Conservation (phyloP, 2,888 invertebrate genomes). For the Byasa hedistus region DNA sequence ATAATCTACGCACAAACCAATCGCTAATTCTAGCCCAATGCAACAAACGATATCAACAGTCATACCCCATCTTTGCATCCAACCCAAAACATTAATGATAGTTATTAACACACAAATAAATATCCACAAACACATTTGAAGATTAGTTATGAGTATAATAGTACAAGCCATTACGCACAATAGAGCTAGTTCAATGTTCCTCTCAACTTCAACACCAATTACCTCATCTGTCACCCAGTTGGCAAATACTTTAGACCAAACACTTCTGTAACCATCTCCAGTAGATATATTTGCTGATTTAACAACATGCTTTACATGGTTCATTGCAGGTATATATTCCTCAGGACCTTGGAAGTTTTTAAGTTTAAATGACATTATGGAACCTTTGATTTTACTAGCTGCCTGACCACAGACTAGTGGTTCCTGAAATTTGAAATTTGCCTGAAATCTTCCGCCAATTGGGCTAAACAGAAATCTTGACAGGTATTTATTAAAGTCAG, state of each 20-base stretch:
- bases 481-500: constrained; percentile 81
- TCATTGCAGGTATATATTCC: constrained; percentile 87
- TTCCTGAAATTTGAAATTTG: constrained; percentile 82
- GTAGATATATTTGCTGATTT: constrained; percentile 79
- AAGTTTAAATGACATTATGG: constrained; percentile 83
- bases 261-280: constrained; percentile 82
- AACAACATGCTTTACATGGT: constrained; percentile 79
- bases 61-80: constrained; percentile 89
- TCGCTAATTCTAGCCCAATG: constrained; percentile 88
- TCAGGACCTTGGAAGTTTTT: constrained; percentile 80
- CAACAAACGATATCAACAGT: constrained; percentile 91
- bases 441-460: constrained; percentile 83
- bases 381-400: constrained; percentile 79
- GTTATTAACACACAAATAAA: constrained; percentile 87
- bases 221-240: constrained; percentile 90
- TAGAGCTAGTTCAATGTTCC: constrained; percentile 87
- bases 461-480: constrained; percentile 86
- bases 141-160: constrained; percentile 85
- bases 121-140: constrained; percentile 89
- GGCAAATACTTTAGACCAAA: constrained; percentile 86
- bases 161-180: constrained; percentile 90
- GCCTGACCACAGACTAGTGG: constrained; percentile 82
- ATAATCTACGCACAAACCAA: constrained; percentile 91
- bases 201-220: constrained; percentile 86
- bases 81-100: constrained; percentile 86